A percentile compares a stretch with the other conserved stretches of the same genome.
phyloP scores from a whole-genome alignment of 2,888 invertebrate species.

The Pogonocherus hispidulus region DNA sequence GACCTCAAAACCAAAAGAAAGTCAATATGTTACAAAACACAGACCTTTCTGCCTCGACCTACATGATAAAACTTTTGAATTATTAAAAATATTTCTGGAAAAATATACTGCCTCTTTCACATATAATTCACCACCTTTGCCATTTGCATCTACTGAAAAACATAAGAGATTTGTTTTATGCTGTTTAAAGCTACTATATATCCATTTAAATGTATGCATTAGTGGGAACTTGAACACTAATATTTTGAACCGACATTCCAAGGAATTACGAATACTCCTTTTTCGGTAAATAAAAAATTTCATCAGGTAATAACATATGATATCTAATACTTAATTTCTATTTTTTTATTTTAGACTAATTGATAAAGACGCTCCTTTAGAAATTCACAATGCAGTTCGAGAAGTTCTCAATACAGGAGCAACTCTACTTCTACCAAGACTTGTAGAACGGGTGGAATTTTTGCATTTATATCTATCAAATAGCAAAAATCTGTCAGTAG shows the following conservation, averaged over 20 bases:
- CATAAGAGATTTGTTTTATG: constrained; percentile 73
- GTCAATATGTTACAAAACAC: constrained; percentile 72
- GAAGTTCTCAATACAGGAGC: constrained; percentile 75
- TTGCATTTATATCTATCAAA: constrained; percentile 72
- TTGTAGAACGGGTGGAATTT: constrained; percentile 73
- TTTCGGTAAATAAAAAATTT: constrained; percentile 67
- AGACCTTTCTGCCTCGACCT: constrained; percentile 76
- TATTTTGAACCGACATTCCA: constrained; percentile 71
- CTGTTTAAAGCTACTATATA: constrained; percentile 72
- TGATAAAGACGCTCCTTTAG: constrained; percentile 68
- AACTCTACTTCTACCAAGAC: constrained; percentile 72
- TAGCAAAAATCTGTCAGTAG: constrained; percentile 71
- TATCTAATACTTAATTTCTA: neutral
- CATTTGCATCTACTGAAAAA: constrained; percentile 69
- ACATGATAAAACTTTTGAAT: constrained; percentile 73
- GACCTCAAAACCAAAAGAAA: constrained; percentile 71
- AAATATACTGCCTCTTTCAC: constrained; percentile 71
- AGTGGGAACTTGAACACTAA: constrained; percentile 69
- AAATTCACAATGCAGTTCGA: constrained; percentile 71
- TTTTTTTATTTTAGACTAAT: constrained; percentile 66
- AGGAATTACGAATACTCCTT: constrained; percentile 71
- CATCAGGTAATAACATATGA: neutral
- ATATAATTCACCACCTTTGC: constrained; percentile 67
- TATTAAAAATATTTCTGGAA: constrained; percentile 72
- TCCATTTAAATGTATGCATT: constrained; percentile 73